Evolutionary conservation across 2,888 invertebrate genomes (phyloP).

Genomic region (Pterostichus madidus): DNA sequence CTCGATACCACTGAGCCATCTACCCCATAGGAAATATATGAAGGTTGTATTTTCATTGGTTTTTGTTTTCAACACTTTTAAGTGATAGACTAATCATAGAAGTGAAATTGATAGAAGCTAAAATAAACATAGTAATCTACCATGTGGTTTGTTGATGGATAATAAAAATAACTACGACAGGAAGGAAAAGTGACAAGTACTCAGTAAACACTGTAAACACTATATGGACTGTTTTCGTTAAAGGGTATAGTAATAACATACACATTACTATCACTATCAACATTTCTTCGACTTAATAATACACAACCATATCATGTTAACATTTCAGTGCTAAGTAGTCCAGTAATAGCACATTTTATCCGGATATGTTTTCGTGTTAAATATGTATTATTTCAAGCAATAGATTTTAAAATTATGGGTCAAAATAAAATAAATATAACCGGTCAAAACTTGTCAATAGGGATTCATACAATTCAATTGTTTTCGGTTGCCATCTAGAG

Average conservation of each 20-base stretch:
- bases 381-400: too few species aligned
- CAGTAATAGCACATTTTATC: too few species aligned
- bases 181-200: constrained; percentile 49
- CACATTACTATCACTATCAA: background rate
- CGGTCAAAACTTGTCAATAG: too few species aligned
- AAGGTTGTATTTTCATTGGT: background rate
- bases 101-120: constrained; percentile 24
- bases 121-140: constrained; percentile 37
- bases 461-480: too few species aligned
- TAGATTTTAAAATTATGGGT: too few species aligned
- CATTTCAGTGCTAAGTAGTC: too few species aligned
- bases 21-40: too few species aligned
- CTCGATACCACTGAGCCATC: too few species aligned
- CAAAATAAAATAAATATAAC: too few species aligned
- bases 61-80: constrained; percentile 23
- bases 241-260: constrained; percentile 16
- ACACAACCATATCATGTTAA: background rate
- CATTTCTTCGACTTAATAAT: constrained; percentile 1
- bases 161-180: constrained; percentile 37
- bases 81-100: constrained; percentile 32
- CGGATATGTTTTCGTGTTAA: too few species aligned
- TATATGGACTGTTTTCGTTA: constrained; percentile 24
- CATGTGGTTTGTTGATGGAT: constrained; percentile 38
- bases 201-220: constrained; percentile 46
- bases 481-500: too few species aligned